Percentiles rank a stretch among this genome's conserved stretches.
phyloP scores from a whole-genome alignment of 2,797 vertebrate genomes.

The Syngnathus rostellatus region DNA sequence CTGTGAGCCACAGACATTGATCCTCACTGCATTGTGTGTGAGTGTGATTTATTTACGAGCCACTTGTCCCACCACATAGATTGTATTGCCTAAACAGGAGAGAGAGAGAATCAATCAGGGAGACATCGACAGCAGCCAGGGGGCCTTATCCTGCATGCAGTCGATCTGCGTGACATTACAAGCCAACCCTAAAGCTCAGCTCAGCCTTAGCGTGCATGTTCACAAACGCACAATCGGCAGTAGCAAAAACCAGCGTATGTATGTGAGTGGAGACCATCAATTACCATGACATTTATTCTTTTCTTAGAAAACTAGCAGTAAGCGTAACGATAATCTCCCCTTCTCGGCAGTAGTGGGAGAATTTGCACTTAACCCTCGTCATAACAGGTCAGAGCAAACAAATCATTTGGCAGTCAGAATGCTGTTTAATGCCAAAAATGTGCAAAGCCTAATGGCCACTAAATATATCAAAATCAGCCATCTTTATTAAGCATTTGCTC shows the following conservation, averaged over 20 bases:
- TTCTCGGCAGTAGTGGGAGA: not conserved
- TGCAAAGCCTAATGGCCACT: not conserved
- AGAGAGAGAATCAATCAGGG: slow-evolving; percentile 51
- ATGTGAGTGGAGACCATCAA: not conserved
- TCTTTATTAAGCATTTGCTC: not conserved
- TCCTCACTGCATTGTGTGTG: slow-evolving; percentile 15
- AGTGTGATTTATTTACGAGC: slow-evolving; percentile 31
- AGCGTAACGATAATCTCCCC: not conserved
- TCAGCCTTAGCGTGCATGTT: slow-evolving; percentile 15
- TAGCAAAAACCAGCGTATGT: not conserved
- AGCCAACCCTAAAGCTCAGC: slow-evolving; percentile 15
- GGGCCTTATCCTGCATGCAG: slow-evolving; percentile 39
- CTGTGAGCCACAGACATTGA: slow-evolving; percentile 23
- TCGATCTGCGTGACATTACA: slow-evolving; percentile 26
- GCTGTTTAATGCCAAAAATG: not conserved
- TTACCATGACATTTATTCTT: not conserved
- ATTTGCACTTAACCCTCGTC: not conserved
- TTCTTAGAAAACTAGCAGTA: not conserved
- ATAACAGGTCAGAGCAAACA: not conserved
- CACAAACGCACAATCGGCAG: slow-evolving; percentile 11
- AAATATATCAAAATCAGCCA: too few relatives aligned
- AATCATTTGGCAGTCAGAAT: not conserved
- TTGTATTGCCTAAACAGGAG: slow-evolving; percentile 53
- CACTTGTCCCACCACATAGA: slow-evolving; percentile 17
- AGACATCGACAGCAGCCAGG: slow-evolving; percentile 44